Conservation (phyloP, 2,888 invertebrate species). For the Drosophila nr. medialis region DNA sequence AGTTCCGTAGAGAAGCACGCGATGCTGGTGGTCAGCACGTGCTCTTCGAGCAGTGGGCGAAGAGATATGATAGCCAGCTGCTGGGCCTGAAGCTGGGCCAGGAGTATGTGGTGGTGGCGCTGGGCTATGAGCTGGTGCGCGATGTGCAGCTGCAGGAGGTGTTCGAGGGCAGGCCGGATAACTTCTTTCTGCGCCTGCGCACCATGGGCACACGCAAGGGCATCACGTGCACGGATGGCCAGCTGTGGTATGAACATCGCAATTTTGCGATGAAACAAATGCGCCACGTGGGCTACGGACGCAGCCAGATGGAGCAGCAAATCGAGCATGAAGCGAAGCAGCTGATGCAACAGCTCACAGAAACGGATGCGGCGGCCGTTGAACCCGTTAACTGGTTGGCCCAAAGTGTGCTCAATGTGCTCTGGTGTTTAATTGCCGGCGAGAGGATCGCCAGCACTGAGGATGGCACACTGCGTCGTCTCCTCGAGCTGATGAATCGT, state of each 20-base stretch:
- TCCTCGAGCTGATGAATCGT: constrained; percentile 85
- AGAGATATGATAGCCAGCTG: constrained; percentile 85
- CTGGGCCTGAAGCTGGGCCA: constrained; percentile 87
- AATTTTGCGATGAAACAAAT: constrained; percentile 86
- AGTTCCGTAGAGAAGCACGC: constrained; percentile 79
- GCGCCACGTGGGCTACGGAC: constrained; percentile 86
- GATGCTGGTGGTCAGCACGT: constrained; percentile 86
- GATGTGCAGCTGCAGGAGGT: constrained; percentile 87
- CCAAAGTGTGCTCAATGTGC: constrained; percentile 87
- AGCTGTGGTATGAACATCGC: constrained; percentile 86
- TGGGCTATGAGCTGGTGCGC: constrained; percentile 86
- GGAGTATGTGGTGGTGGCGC: constrained; percentile 86
- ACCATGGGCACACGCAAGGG: constrained; percentile 87
- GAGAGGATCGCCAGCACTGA: constrained; percentile 84
- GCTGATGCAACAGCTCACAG: constrained; percentile 79
- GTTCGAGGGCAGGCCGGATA: constrained; percentile 88
- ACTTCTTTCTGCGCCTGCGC: constrained; percentile 87
- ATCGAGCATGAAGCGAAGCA: constrained; percentile 86
- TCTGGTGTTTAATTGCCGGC: constrained; percentile 88
- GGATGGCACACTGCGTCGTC: constrained; percentile 84
- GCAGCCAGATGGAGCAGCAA: constrained; percentile 86
- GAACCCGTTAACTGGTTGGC: constrained; percentile 85
- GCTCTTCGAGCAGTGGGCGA: constrained; percentile 85
- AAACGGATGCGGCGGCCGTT: constrained; percentile 60
- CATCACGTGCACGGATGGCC: constrained; percentile 87